Conservation (phyloP, 2,797 vertebrate genomes). For the Smutsia gigantea region DNA sequence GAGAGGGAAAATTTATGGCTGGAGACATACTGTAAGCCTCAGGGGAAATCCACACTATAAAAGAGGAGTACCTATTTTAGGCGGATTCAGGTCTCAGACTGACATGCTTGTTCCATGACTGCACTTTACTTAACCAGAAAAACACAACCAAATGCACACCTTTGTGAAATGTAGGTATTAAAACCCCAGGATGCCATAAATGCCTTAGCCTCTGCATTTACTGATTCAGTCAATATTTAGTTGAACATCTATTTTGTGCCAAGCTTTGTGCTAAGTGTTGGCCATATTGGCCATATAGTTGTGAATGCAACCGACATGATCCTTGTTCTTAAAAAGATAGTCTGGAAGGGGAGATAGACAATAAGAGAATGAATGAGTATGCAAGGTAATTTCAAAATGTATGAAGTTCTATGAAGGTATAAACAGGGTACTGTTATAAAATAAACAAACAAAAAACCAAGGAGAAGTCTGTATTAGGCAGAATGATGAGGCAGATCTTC, state of each 20-base stretch:
- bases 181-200: not conserved
- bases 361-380: not conserved
- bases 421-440: not conserved
- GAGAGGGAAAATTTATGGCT: not conserved
- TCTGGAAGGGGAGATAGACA: not conserved
- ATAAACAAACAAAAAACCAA: not conserved
- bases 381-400: not conserved
- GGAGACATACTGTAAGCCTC: not conserved
- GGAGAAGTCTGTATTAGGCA: not conserved
- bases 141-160: not conserved
- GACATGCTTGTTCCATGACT: not conserved
- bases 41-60: not conserved
- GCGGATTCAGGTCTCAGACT: not conserved
- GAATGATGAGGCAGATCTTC: not conserved
- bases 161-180: not conserved
- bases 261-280: not conserved
- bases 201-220: not conserved
- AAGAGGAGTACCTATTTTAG: not conserved
- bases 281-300: not conserved
- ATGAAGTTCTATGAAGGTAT: not conserved
- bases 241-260: not conserved
- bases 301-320: not conserved
- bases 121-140: not conserved
- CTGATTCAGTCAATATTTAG: not conserved
- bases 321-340: not conserved